Evolutionary conservation across 2,113 vertebrate genomes (phyloP).

Genomic region (Forbesichthys papilliferus): DNA sequence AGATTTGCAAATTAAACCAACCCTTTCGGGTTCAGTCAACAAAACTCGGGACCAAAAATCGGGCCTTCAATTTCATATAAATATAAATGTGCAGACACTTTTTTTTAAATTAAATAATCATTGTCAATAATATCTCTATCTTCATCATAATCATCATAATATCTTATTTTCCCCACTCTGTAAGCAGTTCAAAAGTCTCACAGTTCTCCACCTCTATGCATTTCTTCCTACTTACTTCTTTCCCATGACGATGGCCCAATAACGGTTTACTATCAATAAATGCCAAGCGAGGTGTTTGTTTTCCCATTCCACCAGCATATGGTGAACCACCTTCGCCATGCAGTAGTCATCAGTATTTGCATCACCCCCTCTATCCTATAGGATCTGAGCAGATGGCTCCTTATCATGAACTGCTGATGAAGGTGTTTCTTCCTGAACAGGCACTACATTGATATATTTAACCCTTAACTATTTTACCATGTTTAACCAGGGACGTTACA

Average conservation of each 20-base stretch:
- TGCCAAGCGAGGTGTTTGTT: constrained; percentile 19
- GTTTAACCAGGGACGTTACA: not conserved
- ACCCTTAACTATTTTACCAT: constrained; percentile 19
- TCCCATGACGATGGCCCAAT: constrained; percentile 37
- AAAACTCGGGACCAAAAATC: too few relatives aligned
- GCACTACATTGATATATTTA: not conserved
- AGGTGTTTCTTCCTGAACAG: constrained; percentile 24
- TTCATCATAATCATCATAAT: constrained; percentile 16
- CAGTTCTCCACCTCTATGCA: constrained; percentile 3
- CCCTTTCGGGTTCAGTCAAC: not conserved
- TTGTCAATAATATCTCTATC: constrained; percentile 21
- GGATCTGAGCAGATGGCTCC: constrained; percentile 57
- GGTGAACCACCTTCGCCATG: constrained; percentile 46
- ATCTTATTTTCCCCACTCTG: constrained; percentile 18
- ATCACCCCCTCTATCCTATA: constrained; percentile 37
- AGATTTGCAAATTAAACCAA: not conserved
- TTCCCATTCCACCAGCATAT: constrained; percentile 46
- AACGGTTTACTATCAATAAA: constrained; percentile 21
- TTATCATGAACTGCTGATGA: constrained; percentile 41
- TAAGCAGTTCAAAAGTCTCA: constrained; percentile 45
- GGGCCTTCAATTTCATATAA: constrained; percentile 1
- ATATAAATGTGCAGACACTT: constrained; percentile 27
- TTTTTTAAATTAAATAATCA: not conserved
- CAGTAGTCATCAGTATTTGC: constrained; percentile 55
- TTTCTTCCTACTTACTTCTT: constrained; percentile 1